phyloP scores from a whole-genome alignment of 2,113 vertebrate genomes.

The Megaceryle maxima region DNA sequence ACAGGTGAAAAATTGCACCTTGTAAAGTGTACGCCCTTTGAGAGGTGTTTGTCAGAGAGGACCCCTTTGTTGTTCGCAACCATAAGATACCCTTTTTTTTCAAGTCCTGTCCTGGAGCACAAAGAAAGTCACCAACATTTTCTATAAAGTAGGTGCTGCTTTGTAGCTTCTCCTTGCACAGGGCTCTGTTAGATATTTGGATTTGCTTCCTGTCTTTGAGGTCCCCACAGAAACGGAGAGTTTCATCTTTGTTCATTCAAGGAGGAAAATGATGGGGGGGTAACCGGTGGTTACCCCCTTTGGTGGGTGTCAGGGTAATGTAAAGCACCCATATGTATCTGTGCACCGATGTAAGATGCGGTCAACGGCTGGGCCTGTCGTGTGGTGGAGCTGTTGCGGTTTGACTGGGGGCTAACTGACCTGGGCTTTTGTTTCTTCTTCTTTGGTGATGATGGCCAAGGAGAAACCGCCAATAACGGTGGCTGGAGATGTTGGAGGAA shows the following conservation, averaged over 20 bases:
- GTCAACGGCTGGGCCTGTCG: background rate
- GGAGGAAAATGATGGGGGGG: background rate
- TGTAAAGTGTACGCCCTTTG: background rate
- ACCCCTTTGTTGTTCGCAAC: background rate
- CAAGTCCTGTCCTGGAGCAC: background rate
- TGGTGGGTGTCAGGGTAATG: background rate
- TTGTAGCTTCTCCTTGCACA: background rate
- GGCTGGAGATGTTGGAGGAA: constrained; percentile 95
- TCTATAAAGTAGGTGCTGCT: background rate
- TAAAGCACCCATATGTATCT: background rate
- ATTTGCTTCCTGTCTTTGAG: background rate
- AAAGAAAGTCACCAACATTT: background rate
- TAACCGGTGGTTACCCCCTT: background rate
- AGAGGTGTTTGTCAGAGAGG: background rate
- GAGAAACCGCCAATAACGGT: constrained; percentile 98
- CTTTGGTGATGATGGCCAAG: constrained; percentile 98
- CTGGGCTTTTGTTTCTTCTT: background rate
- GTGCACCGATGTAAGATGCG: fast-evolving
- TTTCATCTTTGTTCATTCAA: background rate
- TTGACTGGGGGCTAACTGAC: background rate
- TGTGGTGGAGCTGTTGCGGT: background rate
- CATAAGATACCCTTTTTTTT: background rate
- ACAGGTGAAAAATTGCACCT: background rate
- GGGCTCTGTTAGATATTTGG: background rate
- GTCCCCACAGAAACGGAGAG: background rate